Evolutionary conservation across 2,888 invertebrate genomes (phyloP), one percentile per base, ranked within the genome.

Genomic region (Drosophila quinaria): DNA sequence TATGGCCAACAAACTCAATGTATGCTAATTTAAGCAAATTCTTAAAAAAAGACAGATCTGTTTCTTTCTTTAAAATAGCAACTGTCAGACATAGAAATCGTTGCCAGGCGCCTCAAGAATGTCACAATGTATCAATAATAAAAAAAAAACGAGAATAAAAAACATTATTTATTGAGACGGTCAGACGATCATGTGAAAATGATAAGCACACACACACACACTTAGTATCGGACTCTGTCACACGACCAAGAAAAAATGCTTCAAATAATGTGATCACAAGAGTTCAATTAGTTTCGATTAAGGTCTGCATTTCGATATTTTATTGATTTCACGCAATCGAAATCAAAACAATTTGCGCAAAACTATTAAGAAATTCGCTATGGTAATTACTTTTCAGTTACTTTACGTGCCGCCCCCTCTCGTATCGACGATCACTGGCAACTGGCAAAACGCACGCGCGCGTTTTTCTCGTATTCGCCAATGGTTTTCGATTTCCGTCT

Each of bases 181-280:
- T 78, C 75, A 64, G 81, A 75, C 86, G 83, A 84, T 86, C 85
- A 86, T 89, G 85, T 84, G 85, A 71, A 89, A 75, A 72, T 81
- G 84, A 89, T 87, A 89, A 89, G 81, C 49, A 39, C 33, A 58
- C 44, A 25, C 25, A 41, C 44, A 33, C 10, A 58, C 44, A 5
- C 25, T 37, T 33, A 33, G 5, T 22, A 22, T 37, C 47, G 58
- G 35, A 17, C 39, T 47, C 50, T 65, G 60, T 66, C 68, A 67
- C 68, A 78, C 68, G 56, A 72, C 52, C 49, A 49, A 50, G n/a
- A 15, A 4, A 49, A 33, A 49, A n/a, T 39, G 17, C 8, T 29
- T 31, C 22, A 22, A 39, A 29, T 47, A 74, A 15, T 69, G 72
- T 69, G 72, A 75, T 83, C 87, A 80, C 79, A 78, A 84, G 79